These are phyloP conservation scores for Dioctria rufipes DNA, from an alignment of 2,888 invertebrate species.

Conservation along the genomic window DNA sequence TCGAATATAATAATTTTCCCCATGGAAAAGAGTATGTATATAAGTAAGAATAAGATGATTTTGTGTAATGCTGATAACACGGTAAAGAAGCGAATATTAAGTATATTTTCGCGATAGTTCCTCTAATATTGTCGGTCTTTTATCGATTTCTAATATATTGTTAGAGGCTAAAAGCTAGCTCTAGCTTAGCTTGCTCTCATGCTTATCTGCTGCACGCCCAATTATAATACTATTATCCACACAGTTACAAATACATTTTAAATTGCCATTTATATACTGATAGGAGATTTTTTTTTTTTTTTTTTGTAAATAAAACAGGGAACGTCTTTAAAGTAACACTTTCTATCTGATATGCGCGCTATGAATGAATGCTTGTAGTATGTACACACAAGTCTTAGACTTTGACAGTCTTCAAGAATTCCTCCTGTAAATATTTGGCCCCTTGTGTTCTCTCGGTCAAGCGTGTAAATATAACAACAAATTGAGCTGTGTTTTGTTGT, in stretches of 20 bases:
- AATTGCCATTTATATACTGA: too few species aligned
- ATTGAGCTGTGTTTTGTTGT: neutral
- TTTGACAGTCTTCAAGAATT: constrained; percentile 18
- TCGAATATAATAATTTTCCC: constrained; percentile 41
- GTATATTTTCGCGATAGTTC: too few species aligned
- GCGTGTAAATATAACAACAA: constrained; percentile 25
- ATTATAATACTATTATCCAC: too few species aligned
- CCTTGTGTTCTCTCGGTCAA: constrained; percentile 32
- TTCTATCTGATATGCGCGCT: too few species aligned
- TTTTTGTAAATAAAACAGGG: neutral
- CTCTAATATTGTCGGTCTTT: neutral
- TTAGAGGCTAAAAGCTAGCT: neutral
- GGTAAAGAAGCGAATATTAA: too few species aligned
- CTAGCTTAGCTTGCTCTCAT: neutral
- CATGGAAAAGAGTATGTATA: constrained; percentile 27
- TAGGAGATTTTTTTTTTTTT: neutral
- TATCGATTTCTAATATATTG: neutral
- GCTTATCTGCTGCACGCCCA: too few species aligned
- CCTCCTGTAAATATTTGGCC: constrained; percentile 28
- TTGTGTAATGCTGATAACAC: too few species aligned
- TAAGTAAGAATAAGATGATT: too few species aligned
- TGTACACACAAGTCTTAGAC: neutral
- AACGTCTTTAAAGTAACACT: too few species aligned
- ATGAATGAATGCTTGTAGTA: neutral
- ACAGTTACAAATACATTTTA: too few species aligned